Conservation (phyloP, 2,113 vertebrate genomes). For the Brachyhypopomus gauderio region DNA sequence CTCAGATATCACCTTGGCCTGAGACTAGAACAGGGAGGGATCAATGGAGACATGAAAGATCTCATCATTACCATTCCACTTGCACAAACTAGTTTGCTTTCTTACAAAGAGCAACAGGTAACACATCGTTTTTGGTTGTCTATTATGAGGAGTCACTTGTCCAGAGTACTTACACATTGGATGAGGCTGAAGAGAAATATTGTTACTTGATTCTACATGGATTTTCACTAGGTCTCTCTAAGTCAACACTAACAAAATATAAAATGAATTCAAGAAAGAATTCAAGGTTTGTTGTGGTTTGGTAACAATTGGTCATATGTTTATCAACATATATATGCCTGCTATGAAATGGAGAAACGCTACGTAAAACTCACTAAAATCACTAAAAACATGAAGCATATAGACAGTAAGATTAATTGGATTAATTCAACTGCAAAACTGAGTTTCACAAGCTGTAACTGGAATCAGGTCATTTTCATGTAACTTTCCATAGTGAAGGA, state of each 20-base stretch:
- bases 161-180: background rate
- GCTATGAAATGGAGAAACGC: background rate
- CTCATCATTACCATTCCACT: slow-evolving; percentile 49
- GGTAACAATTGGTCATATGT: background rate
- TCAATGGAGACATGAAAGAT: slow-evolving; percentile 62
- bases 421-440: background rate
- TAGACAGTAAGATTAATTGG: background rate
- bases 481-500: slow-evolving; percentile 10
- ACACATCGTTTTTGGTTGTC: slow-evolving; percentile 18
- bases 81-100: background rate
- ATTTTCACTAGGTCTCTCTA: background rate
- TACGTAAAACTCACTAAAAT: background rate
- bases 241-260: background rate
- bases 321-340: background rate
- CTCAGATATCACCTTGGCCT: slow-evolving; percentile 69
- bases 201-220: background rate
- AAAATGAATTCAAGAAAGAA: background rate
- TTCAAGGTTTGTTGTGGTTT: too few relatives aligned
- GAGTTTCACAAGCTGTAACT: slow-evolving; percentile 2
- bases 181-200: background rate
- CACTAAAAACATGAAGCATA: background rate
- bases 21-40: slow-evolving; percentile 61
- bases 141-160: background rate
- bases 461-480: slow-evolving; percentile 18
- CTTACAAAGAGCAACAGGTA: slow-evolving; percentile 57